phyloP scores from a whole-genome alignment of 1,140 invertebrate genomes.

The Drosophila orosa region DNA sequence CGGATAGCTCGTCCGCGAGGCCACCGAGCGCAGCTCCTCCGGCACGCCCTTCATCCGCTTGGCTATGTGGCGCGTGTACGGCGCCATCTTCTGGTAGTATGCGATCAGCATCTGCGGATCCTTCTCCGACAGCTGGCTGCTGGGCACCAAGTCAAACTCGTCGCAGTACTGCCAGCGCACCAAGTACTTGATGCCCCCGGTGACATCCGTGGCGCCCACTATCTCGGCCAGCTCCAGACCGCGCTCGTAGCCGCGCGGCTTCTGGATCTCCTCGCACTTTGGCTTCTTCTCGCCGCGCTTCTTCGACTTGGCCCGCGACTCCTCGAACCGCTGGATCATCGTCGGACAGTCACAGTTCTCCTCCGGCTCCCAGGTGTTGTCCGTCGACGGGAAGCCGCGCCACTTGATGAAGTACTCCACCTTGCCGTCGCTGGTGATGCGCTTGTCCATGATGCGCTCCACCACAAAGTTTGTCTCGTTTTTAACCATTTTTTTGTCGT shows the following conservation, averaged over 20 bases:
- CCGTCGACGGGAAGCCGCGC: slow-evolving; percentile 85
- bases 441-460: slow-evolving; percentile 84
- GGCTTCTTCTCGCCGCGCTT: slow-evolving; percentile 84
- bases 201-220: slow-evolving; percentile 88
- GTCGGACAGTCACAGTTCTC: slow-evolving; percentile 97
- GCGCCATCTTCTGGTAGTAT: slow-evolving; percentile 78
- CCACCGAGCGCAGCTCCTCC: slow-evolving; percentile 55
- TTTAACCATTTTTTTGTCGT: slow-evolving; percentile 53
- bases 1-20: slow-evolving; percentile 50
- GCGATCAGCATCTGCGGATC: slow-evolving; percentile 75
- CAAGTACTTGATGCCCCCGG: slow-evolving; percentile 74
- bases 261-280: slow-evolving; percentile 81
- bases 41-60: slow-evolving; percentile 71
- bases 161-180: slow-evolving; percentile 78
- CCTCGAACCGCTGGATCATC: slow-evolving; percentile 94
- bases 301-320: slow-evolving; percentile 88
- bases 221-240: slow-evolving; percentile 96
- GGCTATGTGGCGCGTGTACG: slow-evolving; percentile 61
- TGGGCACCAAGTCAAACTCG: slow-evolving; percentile 76
- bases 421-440: slow-evolving; percentile 82
- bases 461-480: slow-evolving; percentile 82
- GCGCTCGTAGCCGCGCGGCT: slow-evolving; percentile 90
- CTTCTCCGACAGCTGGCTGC: slow-evolving; percentile 61
- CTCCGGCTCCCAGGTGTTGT: slow-evolving; percentile 95
- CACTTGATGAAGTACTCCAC: slow-evolving; percentile 84